These are phyloP conservation scores for Peromyscus leucopus DNA, from an alignment of 2,113 vertebrate species.

Conservation along the genomic window DNA sequence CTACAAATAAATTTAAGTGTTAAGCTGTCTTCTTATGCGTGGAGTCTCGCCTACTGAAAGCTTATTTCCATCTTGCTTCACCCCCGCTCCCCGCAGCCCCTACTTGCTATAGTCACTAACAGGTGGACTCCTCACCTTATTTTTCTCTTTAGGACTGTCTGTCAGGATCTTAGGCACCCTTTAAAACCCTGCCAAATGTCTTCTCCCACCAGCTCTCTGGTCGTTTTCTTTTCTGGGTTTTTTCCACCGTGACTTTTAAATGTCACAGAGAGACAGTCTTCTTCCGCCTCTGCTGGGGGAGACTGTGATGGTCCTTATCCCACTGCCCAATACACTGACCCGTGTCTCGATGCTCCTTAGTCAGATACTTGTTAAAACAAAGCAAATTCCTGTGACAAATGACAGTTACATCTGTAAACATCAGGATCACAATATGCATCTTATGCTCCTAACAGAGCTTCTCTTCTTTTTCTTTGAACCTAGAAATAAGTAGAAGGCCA, in stretches of 20 bases:
- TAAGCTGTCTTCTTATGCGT: accelerated
- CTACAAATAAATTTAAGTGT: neutral
- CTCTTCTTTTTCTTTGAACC: neutral
- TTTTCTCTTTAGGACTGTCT: neutral
- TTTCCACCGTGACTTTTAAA: no score
- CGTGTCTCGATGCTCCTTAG: neutral
- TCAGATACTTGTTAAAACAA: neutral
- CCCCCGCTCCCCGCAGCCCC: neutral
- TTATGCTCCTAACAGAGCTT: neutral
- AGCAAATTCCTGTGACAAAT: neutral
- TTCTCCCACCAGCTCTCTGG: neutral
- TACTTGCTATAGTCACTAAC: neutral
- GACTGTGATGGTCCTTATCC: neutral
- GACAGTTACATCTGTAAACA: constrained; percentile 18
- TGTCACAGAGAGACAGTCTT: neutral
- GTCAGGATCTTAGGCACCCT: neutral
- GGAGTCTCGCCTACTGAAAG: neutral
- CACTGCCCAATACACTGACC: neutral
- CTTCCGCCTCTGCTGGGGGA: neutral
- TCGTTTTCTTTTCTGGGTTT: neutral
- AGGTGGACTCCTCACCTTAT: neutral
- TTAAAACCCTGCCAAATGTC: constrained; percentile 22
- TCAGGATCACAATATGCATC: neutral
- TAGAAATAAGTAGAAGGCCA: neutral
- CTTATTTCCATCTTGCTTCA: neutral